Evolutionary conservation across 2,113 vertebrate species (phyloP).

Genomic region (Potamarius usumacintae): DNA sequence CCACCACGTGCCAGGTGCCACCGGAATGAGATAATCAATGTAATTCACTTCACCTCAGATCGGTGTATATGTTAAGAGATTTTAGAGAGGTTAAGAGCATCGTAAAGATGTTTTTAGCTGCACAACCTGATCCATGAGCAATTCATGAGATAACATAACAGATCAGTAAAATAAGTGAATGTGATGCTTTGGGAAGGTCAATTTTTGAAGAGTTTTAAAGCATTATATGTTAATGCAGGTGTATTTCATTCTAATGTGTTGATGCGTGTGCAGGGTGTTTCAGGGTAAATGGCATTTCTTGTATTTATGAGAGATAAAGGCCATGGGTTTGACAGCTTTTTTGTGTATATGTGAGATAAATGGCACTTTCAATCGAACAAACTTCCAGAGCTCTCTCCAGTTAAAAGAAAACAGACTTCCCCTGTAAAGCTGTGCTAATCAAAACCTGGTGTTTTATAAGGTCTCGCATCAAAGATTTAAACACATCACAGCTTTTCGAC

Average conservation of each 20-base stretch:
- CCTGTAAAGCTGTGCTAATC: constrained; percentile 4
- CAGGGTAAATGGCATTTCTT: not conserved
- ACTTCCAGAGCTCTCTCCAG: not conserved
- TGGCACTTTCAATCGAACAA: not conserved
- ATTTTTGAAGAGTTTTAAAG: not conserved
- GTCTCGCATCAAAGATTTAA: not conserved
- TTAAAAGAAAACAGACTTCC: not conserved
- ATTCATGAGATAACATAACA: not conserved
- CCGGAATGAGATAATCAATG: too few relatives aligned
- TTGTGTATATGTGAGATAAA: not conserved
- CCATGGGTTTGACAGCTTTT: not conserved
- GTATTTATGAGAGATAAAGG: not conserved
- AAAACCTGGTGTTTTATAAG: constrained; percentile 5
- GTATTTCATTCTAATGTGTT: not conserved
- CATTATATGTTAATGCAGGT: not conserved
- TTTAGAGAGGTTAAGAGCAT: not conserved
- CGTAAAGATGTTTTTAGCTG: not conserved
- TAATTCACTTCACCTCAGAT: too few relatives aligned
- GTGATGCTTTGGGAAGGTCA: not conserved
- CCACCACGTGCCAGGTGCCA: too few relatives aligned
- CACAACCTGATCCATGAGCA: not conserved
- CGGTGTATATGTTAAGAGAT: not conserved
- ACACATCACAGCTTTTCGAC: not conserved
- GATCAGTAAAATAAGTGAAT: not conserved
- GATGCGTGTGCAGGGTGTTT: not conserved